A percentile compares a stretch with the other conserved stretches of the same genome.
Evolutionary conservation across 2,113 vertebrate species (phyloP).

Genomic region (Tympanuchus pallidicinctus): DNA sequence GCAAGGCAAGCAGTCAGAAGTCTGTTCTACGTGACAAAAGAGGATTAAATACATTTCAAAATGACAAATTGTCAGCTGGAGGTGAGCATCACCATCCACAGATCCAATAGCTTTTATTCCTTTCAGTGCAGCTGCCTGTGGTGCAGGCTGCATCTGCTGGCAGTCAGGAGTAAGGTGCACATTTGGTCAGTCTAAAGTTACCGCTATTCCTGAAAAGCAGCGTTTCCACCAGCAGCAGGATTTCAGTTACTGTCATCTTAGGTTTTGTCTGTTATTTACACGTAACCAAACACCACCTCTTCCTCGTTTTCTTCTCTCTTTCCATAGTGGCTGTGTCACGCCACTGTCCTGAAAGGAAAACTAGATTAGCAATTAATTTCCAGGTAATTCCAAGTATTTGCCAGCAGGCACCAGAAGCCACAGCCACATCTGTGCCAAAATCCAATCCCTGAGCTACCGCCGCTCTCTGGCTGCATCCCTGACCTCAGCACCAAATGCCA

Average conservation of each 20-base stretch:
- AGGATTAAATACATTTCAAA: neutral
- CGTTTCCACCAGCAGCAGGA: accelerated
- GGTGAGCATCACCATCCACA: accelerated
- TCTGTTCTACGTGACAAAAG: neutral
- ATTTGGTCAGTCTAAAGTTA: neutral
- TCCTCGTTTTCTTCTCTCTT: neutral
- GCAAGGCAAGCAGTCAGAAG: neutral
- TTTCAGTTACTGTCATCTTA: accelerated
- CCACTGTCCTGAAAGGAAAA: neutral
- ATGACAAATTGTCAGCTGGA: neutral
- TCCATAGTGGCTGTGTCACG: neutral
- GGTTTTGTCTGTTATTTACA: neutral
- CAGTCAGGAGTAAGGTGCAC: neutral
- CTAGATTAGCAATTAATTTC: neutral
- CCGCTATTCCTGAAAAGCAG: accelerated
- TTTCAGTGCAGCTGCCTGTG: neutral
- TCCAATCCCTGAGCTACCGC: neutral
- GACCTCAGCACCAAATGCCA: neutral
- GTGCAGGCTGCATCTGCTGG: accelerated
- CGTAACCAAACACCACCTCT: neutral
- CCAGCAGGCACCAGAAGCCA: neutral
- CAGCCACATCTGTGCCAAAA: neutral
- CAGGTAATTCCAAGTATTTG: neutral
- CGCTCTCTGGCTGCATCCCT: neutral
- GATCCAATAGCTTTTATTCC: neutral